phyloP scores from a whole-genome alignment of 2,797 vertebrate genomes.

The Hypotaenidia philippensis region DNA sequence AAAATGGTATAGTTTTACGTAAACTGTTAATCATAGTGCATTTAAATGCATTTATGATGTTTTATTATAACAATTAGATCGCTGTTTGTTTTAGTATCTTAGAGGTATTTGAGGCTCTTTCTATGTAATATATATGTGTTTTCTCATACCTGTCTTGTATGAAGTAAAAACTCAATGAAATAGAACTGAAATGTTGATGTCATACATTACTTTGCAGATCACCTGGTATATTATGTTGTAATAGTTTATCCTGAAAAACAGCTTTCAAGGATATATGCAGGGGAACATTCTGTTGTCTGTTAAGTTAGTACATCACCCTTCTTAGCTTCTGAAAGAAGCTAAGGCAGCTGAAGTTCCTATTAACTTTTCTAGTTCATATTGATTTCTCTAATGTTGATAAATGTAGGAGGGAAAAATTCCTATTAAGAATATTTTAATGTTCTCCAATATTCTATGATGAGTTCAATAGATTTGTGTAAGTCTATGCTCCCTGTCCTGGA shows the following conservation, averaged over 20 bases:
- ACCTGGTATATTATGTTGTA: not conserved
- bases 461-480: not conserved
- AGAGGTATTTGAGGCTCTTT: not conserved
- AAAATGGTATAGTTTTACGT: not conserved
- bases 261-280: not conserved
- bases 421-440: not conserved
- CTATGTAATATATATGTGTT: not conserved
- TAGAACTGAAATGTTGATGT: not conserved
- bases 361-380: not conserved
- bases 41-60: not conserved
- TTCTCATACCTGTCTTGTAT: not conserved
- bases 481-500: not conserved
- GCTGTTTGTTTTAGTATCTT: not conserved
- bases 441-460: not conserved
- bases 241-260: not conserved
- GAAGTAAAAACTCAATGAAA: not conserved
- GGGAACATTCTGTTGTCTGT: not conserved
- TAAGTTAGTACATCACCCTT: not conserved
- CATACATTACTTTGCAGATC: not conserved
- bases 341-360: not conserved
- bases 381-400: constrained; percentile 43
- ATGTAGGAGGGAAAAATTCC: constrained; percentile 6
- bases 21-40: too few relatives aligned
- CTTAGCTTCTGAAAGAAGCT: not conserved
- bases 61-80: not conserved